Evolutionary conservation across 2,797 vertebrate genomes (phyloP).

Genomic region (Ceyx erithaca): DNA sequence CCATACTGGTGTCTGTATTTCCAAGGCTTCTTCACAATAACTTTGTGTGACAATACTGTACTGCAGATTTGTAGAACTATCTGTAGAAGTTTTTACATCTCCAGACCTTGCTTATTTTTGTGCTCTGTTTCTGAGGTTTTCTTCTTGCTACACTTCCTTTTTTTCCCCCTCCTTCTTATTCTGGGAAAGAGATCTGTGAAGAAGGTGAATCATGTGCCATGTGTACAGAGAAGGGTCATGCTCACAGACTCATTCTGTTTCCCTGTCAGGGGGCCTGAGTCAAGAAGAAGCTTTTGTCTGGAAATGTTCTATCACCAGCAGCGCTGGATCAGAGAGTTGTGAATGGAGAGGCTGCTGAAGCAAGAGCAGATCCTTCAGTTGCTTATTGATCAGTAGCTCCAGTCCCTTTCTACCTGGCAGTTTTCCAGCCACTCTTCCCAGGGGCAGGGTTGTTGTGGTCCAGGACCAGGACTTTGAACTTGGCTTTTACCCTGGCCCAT

Average conservation of each 20-base stretch:
- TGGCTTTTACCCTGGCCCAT: no score
- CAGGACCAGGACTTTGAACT: no score
- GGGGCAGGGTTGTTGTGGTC: no score
- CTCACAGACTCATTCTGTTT: neutral
- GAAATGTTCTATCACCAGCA: neutral
- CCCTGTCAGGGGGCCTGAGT: neutral
- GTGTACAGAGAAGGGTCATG: neutral
- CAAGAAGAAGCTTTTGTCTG: constrained; percentile 5
- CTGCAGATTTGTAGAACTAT: neutral
- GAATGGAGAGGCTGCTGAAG: neutral
- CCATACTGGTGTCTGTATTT: neutral
- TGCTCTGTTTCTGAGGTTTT: neutral
- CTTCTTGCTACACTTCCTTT: neutral
- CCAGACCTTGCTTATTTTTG: neutral
- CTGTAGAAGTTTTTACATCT: neutral
- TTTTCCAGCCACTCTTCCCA: no score
- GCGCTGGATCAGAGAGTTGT: neutral
- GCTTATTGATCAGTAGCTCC: no score
- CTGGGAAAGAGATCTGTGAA: constrained; percentile 29
- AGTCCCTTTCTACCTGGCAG: no score
- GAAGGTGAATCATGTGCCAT: constrained; percentile 32
- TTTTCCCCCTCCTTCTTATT: neutral
- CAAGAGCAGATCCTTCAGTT: neutral
- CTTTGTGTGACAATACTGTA: neutral
- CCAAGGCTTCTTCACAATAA: neutral